A percentile compares a stretch with the other conserved stretches of the same genome.
These are phyloP conservation scores for Heloderma charlesbogerti DNA, from an alignment of 2,113 vertebrate species.

Conservation along the genomic window DNA sequence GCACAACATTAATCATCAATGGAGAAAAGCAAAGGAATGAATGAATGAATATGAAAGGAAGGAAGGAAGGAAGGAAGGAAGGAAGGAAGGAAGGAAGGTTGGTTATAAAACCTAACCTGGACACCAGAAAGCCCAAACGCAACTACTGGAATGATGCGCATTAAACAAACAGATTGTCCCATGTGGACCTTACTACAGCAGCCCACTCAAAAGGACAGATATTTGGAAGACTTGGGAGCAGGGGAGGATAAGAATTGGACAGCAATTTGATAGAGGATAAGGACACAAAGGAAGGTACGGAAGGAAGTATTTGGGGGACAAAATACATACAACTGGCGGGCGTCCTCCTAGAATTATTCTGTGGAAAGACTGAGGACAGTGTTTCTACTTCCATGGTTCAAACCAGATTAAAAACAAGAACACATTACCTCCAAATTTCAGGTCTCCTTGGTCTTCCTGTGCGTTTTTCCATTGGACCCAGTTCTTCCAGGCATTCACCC, in stretches of 20 bases:
- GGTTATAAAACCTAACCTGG: not conserved
- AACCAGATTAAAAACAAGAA: not conserved
- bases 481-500: constrained; percentile 94
- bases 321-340: constrained; percentile 9
- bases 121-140: not conserved
- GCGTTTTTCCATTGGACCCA: constrained; percentile 93
- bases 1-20: not conserved
- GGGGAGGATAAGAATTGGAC: constrained; percentile 44
- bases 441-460: constrained; percentile 87
- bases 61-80: too few relatives aligned
- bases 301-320: not conserved
- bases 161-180: constrained; percentile 30
- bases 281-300: not conserved
- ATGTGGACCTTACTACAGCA: not conserved
- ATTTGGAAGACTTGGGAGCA: constrained; percentile 51
- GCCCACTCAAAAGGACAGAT: constrained; percentile 34
- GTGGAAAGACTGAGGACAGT: not conserved
- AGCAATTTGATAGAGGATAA: not conserved
- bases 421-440: constrained; percentile 82
- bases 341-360: not conserved
- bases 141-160: not conserved
- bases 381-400: not conserved
- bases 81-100: too few relatives aligned
- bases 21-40: not conserved
- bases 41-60: too few relatives aligned